Evolutionary conservation across 2,113 vertebrate species (phyloP).

Genomic region (Sporophila hypoxantha): DNA sequence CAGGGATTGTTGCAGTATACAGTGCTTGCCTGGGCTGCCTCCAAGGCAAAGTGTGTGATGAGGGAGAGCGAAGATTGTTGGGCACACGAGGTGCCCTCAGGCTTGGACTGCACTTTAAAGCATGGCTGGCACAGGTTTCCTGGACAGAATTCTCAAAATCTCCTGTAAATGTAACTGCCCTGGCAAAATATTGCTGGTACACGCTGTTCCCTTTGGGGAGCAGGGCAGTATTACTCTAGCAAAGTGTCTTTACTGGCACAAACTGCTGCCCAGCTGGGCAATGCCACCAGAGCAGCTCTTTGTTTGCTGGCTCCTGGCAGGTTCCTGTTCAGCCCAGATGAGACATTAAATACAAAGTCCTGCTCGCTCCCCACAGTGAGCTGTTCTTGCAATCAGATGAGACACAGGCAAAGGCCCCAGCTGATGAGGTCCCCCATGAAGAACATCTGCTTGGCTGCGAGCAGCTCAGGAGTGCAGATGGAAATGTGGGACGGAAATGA

Average conservation of each 20-base stretch:
- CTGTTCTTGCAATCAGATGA: background rate
- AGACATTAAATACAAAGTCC: background rate
- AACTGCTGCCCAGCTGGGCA: background rate
- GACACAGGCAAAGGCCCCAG: background rate
- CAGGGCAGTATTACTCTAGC: background rate
- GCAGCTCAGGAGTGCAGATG: background rate
- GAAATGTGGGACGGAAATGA: background rate
- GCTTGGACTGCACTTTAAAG: background rate
- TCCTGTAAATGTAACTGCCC: background rate
- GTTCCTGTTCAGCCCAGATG: background rate
- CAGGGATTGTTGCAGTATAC: background rate
- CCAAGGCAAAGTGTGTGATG: background rate
- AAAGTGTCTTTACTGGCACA: background rate
- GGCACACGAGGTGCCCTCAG: background rate
- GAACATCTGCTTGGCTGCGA: background rate
- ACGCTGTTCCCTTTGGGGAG: background rate
- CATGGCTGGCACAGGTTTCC: background rate
- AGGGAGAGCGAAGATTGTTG: background rate
- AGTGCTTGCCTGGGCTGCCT: background rate
- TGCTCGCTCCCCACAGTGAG: background rate
- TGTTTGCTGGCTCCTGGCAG: background rate
- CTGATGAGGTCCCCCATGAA: background rate
- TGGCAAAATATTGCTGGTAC: background rate
- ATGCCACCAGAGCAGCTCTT: background rate
- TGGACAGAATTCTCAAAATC: background rate